Percentiles rank a stretch among this genome's conserved stretches.
These are phyloP conservation scores for Setophaga coronata DNA, from an alignment of 2,113 vertebrate genomes.

Conservation along the genomic window DNA sequence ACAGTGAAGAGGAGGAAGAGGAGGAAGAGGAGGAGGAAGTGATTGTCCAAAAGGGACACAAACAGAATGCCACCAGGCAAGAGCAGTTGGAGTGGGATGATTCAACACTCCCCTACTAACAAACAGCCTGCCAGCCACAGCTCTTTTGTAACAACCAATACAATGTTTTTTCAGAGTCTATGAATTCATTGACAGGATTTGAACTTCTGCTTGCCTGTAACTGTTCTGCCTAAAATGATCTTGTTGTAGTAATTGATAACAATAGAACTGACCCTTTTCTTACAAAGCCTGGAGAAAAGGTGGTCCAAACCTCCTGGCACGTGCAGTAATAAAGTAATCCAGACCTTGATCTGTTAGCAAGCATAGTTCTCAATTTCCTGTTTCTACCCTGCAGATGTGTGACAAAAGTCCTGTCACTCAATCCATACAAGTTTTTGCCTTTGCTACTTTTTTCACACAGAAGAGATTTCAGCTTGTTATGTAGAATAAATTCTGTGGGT, in stretches of 20 bases:
- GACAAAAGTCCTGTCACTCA: constrained; percentile 40
- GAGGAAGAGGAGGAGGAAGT: constrained; percentile 84
- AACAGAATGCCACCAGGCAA: constrained; percentile 76
- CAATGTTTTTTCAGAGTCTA: constrained; percentile 55
- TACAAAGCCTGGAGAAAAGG: not conserved
- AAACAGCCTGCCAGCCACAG: constrained; percentile 44
- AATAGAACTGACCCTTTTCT: not conserved
- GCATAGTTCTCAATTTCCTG: not conserved
- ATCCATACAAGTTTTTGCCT: constrained; percentile 37
- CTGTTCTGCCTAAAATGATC: constrained; percentile 40
- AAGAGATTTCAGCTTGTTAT: constrained; percentile 32
- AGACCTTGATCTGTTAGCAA: not conserved
- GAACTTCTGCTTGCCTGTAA: constrained; percentile 48
- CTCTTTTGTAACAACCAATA: constrained; percentile 76
- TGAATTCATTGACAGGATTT: constrained; percentile 69
- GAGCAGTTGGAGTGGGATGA: constrained; percentile 89
- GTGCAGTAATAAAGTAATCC: not conserved
- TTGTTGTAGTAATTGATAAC: constrained; percentile 16
- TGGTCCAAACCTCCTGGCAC: not conserved
- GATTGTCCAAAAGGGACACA: constrained; percentile 73
- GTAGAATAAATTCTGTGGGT: not conserved
- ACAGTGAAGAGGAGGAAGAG: constrained; percentile 83
- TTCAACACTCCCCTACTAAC: constrained; percentile 85
- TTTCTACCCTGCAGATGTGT: not conserved
- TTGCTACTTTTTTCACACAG: constrained; percentile 33